These are phyloP conservation scores for Minunthozetes semirufus DNA, from an alignment of 2,888 invertebrate genomes.

Conservation along the genomic window DNA sequence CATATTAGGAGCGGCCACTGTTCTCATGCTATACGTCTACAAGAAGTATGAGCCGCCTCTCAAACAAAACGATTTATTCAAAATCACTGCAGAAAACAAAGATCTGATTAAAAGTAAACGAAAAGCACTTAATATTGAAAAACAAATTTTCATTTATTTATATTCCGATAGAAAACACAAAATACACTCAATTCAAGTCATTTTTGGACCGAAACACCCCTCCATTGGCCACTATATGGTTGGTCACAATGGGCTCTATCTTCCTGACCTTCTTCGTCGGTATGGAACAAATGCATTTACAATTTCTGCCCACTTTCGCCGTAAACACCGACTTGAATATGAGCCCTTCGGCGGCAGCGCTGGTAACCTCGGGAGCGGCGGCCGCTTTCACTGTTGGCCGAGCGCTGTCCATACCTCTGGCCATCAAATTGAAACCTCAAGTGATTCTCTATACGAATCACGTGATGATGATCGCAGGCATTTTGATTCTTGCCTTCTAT, in stretches of 20 bases:
- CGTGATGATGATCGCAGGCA: constrained; percentile 29
- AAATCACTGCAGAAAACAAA: not conserved
- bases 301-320: constrained; percentile 36
- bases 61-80: not conserved
- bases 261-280: constrained; percentile 35
- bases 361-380: constrained; percentile 31
- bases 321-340: constrained; percentile 33
- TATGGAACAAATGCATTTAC: constrained; percentile 37
- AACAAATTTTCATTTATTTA: not conserved
- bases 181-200: not conserved
- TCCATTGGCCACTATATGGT: constrained; percentile 28
- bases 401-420: constrained; percentile 33
- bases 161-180: not conserved
- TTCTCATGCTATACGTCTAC: constrained; percentile 25
- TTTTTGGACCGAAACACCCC: not conserved
- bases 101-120: constrained; percentile 11
- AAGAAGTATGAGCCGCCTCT: constrained; percentile 32
- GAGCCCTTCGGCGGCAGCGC: constrained; percentile 32
- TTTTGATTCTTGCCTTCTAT: constrained; percentile 31
- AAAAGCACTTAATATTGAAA: no score
- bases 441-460: constrained; percentile 36
- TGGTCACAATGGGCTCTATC: constrained; percentile 33
- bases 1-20: constrained; percentile 6
- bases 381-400: constrained; percentile 34
- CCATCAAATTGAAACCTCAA: constrained; percentile 27